Evolutionary conservation across 2,888 invertebrate species (phyloP), one percentile per base, ranked within the genome.

Genomic region (Polyploca ridens): DNA sequence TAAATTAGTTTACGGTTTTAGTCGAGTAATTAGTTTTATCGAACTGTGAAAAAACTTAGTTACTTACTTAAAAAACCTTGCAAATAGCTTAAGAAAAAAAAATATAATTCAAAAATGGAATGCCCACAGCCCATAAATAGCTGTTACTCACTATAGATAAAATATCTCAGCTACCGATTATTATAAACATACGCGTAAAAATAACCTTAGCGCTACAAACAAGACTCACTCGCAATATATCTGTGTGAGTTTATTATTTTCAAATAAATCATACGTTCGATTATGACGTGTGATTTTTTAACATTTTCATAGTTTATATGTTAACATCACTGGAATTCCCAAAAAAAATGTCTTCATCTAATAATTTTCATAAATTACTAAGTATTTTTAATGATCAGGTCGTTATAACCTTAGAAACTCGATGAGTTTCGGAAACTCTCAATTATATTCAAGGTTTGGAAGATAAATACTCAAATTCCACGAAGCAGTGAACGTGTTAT

Each of bases 161-260:
- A 10, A 54, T 19, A 8, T 10, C 19, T 19, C 19, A 54, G 54
- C 54, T 54, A 19, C 54, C 19, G 16, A 4, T 19, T 54, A 19
- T 54, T 19, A 54, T 54, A 54, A 54, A 54, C 54, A 54, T 13
- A 13, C n/a, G 19, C 6, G 16, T 54, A 54, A 54, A 54, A 54
- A 54, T 54, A 54, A 10, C 54, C 16, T 0, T 0, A 54, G 54
- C 7, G 54, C 19, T 54, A 54, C 19, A 54, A 54, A 19, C 54
- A 7, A 54, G 19, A 54, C 54, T 19, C 54, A 54, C 54, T 2
- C 54, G 19, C 7, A 54, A 19, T 54, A 19, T 54, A 19, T 54
- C 54, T 54, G 19, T 54, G 54, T 54, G 16, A 54, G 54, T 54
- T 54, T 54, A 19, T 54, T 54, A 54, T 19, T 54, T 54, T 54